These are phyloP conservation scores for Andrena camellia DNA, from an alignment of 2,888 invertebrate species.

Conservation along the genomic window DNA sequence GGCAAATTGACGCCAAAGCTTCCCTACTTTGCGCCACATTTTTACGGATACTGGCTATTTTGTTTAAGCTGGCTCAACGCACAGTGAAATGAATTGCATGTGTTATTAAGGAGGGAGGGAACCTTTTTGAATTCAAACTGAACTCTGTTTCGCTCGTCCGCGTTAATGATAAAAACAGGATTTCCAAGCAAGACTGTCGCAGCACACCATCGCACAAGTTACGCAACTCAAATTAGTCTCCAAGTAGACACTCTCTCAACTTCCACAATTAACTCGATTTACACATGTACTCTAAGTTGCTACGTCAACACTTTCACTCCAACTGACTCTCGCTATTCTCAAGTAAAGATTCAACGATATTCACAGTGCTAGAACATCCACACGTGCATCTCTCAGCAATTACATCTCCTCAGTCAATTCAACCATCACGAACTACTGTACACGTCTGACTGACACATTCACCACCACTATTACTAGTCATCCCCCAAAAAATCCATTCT, in stretches of 20 bases:
- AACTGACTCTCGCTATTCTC: neutral
- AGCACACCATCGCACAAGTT: neutral
- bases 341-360: no score
- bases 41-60: no score
- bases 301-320: neutral
- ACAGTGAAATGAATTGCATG: neutral
- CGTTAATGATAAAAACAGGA: neutral
- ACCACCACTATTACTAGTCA: no score
- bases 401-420: no score
- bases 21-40: neutral
- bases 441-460: no score
- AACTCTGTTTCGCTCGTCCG: neutral
- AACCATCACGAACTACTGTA: no score
- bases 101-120: neutral
- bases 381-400: no score
- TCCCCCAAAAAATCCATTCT: no score
- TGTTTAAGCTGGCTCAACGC: neutral
- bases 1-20: slow-evolving; percentile 4
- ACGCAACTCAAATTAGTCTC: slow-evolving; percentile 2
- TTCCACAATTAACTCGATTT: neutral
- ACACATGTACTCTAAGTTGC: neutral
- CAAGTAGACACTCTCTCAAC: neutral
- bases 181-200: neutral
- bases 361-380: no score
- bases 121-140: neutral